Conservation (phyloP, 2,888 invertebrate genomes). For the Drosophila neoperkinsi region DNA sequence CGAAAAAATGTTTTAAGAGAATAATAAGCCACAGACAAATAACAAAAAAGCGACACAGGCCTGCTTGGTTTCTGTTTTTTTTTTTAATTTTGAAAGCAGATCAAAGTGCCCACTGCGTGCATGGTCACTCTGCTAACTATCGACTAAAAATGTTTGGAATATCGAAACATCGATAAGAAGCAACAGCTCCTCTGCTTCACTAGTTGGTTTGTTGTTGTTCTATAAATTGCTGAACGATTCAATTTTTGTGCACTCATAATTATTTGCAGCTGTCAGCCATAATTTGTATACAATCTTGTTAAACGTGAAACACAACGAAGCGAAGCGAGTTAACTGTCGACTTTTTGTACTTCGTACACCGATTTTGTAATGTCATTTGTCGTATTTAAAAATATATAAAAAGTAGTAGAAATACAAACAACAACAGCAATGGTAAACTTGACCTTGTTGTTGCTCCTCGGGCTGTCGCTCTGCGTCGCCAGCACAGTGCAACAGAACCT, state of each 20-base stretch:
- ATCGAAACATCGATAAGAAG: constrained; percentile 13
- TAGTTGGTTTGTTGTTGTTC: constrained; percentile 37
- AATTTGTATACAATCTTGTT: neutral
- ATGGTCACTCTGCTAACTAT: constrained; percentile 33
- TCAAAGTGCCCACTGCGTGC: neutral
- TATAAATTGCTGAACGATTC: constrained; percentile 63
- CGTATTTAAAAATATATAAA: constrained; percentile 7
- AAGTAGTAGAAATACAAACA: constrained; percentile 3
- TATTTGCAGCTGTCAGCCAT: constrained; percentile 19
- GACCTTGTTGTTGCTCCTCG: constrained; percentile 40
- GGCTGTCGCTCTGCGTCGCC: constrained; percentile 31
- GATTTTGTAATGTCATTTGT: constrained; percentile 34
- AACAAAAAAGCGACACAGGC: neutral
- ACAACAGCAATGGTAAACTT: constrained; percentile 43
- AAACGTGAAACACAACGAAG: neutral
- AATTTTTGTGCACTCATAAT: constrained; percentile 26
- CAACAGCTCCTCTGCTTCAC: constrained; percentile 1
- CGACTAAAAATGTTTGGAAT: neutral
- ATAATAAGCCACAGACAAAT: neutral
- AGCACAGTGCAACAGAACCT: constrained; percentile 7
- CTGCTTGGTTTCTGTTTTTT: neutral
- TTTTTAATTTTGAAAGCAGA: neutral
- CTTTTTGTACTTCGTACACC: neutral
- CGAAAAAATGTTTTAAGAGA: neutral
- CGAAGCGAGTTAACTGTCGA: neutral